A percentile compares a stretch with the other conserved stretches of the same genome.
phyloP scores from a whole-genome alignment of 2,113 vertebrate species.

The Crotalus horridus region DNA sequence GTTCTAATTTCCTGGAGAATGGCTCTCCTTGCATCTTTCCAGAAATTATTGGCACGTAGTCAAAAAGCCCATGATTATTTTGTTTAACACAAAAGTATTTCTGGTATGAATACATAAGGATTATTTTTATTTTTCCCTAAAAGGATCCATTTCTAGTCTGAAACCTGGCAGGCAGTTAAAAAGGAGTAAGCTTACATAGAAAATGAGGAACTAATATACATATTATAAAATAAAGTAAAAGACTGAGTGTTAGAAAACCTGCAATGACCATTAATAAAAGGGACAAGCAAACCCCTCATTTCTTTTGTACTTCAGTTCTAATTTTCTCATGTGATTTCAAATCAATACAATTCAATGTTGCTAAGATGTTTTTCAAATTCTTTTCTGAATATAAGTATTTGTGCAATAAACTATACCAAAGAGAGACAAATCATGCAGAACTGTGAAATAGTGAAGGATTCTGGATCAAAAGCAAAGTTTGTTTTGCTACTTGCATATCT shows the following conservation, averaged over 20 bases:
- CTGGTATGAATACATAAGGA: slow-evolving; percentile 56
- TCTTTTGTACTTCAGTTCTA: slow-evolving; percentile 41
- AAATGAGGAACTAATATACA: slow-evolving; percentile 52
- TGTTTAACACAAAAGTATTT: slow-evolving; percentile 61
- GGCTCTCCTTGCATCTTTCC: background rate
- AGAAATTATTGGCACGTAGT: background rate
- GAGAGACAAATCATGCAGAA: background rate
- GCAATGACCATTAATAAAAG: slow-evolving; percentile 45
- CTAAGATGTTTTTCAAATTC: slow-evolving; percentile 28
- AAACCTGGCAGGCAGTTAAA: slow-evolving; percentile 59
- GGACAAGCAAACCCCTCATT: slow-evolving; percentile 32
- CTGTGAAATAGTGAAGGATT: no score
- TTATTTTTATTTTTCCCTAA: slow-evolving; percentile 62
- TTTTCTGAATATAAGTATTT: background rate
- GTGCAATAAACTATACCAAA: background rate
- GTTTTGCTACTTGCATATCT: background rate
- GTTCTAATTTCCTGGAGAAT: background rate
- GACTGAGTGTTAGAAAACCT: slow-evolving; percentile 50
- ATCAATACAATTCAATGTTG: slow-evolving; percentile 45
- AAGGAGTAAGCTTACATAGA: slow-evolving; percentile 52
- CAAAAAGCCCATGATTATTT: slow-evolving; percentile 59
- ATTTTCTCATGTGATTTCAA: slow-evolving; percentile 46
- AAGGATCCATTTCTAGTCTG: slow-evolving; percentile 83
- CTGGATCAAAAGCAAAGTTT: background rate
- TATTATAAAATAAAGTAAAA: slow-evolving; percentile 62